Evolutionary conservation across 2,113 vertebrate genomes (phyloP), one percentile per base, ranked within the genome.

Genomic region (Struthio camelus): DNA sequence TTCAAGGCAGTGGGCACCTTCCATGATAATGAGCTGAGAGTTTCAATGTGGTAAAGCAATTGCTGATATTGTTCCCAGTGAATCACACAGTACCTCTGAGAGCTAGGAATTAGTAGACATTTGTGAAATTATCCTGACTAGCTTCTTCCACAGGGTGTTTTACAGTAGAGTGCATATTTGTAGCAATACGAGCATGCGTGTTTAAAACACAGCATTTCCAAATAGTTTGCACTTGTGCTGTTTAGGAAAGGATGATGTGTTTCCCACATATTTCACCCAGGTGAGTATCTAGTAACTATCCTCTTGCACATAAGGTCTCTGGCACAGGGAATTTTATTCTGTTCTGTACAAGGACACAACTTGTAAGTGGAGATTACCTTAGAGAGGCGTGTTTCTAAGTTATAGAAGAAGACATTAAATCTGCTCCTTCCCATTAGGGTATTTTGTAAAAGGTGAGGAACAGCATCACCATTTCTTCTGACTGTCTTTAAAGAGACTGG

Each of bases 401-500:
- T 58, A 58, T 7, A 48, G 46, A 18, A 48, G 56, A 32, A 30
- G 56, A 18, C 28, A 18, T 58, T 17, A 58, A 58, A 32, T 32
- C 28, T 58, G 30, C 54, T 32, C 28, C 30, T 58, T 58, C 28
- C 56, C 56, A 32, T 58, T 58, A 32, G 56, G 56, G 16, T 30
- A 58, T 58, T 30, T 17, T 58, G 32, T 32, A 58, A 58, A 58
- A 19, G 51, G 12, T 30, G 76, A 66, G 38, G 70, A 38, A n/a
- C 65, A 25, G 58, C 70, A 10, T n/a, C 58, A 8, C 30, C 32
- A 1, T 24, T 66, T 42, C n/a, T 66, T 42, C n/a, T 64, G 65
- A 10, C 32, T 0, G 0, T 30, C 25, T 50, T 28, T 48, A 5
- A 14, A 2, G 2, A 42, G 25, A 51, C 25, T 0, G 0, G 30